Conservation (phyloP, 53 echinoderm and acorn worm genomes). For the Luidia sarsii region DNA sequence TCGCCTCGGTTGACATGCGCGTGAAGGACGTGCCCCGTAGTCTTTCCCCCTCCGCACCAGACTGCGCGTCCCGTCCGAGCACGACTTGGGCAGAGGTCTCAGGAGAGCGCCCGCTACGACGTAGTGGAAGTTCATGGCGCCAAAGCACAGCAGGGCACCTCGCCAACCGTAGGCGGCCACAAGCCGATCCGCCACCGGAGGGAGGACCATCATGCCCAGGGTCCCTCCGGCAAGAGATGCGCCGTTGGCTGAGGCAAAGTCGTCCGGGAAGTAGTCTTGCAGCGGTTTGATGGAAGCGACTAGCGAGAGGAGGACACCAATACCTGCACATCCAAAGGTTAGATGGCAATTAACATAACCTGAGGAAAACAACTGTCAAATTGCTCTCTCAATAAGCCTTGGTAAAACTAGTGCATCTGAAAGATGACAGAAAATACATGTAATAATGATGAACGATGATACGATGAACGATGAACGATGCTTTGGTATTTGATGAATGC, state of each 20-base stretch:
- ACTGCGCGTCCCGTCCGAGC: too few relatives aligned
- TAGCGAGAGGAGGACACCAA: neutral
- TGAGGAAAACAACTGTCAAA: too few relatives aligned
- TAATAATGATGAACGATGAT: too few relatives aligned
- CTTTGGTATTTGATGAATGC: too few relatives aligned
- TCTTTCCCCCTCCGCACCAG: too few relatives aligned
- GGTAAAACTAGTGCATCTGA: neutral
- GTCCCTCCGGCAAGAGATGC: constrained; percentile 24
- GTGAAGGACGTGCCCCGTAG: too few relatives aligned
- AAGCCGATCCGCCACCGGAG: constrained; percentile 2
- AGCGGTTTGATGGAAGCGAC: neutral
- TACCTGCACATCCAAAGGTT: neutral
- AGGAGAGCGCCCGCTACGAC: constrained; percentile 27
- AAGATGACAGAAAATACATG: neutral
- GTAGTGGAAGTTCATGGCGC: neutral
- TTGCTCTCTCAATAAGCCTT: too few relatives aligned
- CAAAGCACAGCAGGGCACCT: neutral
- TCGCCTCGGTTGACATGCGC: too few relatives aligned
- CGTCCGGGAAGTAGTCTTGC: constrained; percentile 6
- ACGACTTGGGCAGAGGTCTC: too few relatives aligned
- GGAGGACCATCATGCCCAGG: constrained; percentile 31
- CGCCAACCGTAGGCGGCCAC: constrained; percentile 9
- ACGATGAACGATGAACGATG: too few relatives aligned
- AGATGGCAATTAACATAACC: neutral
- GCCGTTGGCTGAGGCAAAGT: constrained; percentile 34